These are phyloP conservation scores for Cryptotis parvus DNA, from an alignment of 2,113 vertebrate species.

Conservation along the genomic window DNA sequence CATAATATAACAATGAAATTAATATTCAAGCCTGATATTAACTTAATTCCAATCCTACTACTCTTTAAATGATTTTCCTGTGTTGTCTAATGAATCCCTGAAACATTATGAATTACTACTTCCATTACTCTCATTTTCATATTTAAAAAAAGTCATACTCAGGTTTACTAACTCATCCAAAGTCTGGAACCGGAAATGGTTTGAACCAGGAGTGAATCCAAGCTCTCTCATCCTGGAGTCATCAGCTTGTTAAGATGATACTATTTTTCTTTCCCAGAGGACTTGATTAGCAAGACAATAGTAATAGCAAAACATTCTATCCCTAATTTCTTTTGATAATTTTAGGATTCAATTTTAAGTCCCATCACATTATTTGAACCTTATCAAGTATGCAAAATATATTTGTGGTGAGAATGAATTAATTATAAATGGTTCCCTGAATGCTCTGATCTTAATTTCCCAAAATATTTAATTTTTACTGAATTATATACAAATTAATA, in stretches of 20 bases:
- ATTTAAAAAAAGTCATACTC: neutral
- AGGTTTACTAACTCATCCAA: neutral
- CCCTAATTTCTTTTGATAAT: neutral
- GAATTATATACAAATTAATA: too few species aligned
- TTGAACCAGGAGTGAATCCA: neutral
- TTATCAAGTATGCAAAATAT: neutral
- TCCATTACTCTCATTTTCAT: neutral
- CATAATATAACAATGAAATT: neutral
- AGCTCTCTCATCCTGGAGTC: neutral
- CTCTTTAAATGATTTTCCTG: neutral
- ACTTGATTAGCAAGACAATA: neutral
- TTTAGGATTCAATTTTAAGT: neutral
- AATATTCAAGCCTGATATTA: neutral
- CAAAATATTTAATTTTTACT: too few species aligned
- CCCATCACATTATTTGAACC: neutral
- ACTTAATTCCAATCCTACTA: neutral
- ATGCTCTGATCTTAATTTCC: neutral
- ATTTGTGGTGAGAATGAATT: neutral
- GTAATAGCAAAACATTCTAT: neutral
- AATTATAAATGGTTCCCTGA: slow-evolving; percentile 2
- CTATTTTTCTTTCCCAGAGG: neutral
- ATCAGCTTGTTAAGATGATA: neutral
- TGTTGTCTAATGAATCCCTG: neutral
- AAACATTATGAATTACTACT: neutral
- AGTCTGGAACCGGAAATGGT: neutral